Evolutionary conservation across 2,797 vertebrate species (phyloP).

Genomic region (Sternarchorhynchus goeldii): DNA sequence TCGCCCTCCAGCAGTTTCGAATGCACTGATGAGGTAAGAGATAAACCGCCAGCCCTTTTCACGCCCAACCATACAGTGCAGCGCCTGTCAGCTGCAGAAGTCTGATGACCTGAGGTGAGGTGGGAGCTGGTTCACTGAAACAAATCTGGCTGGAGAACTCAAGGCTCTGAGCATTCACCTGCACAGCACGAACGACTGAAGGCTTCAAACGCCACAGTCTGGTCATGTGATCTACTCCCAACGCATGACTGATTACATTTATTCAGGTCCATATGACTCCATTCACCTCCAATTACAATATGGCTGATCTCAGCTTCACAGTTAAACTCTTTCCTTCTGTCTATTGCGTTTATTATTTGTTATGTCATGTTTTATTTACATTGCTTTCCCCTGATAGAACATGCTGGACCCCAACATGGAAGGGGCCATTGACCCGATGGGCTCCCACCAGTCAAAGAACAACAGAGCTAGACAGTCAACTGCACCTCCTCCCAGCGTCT

Average conservation of each 20-base stretch:
- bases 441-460: conserved; percentile 65
- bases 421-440: conserved; percentile 63
- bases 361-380: not conserved
- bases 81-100: conserved; percentile 26
- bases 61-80: not conserved
- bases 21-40: conserved; percentile 68
- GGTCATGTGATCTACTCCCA: too few relatives aligned
- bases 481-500: conserved; percentile 48
- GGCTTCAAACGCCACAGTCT: too few relatives aligned
- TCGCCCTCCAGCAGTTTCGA: conserved; percentile 70
- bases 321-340: too few relatives aligned
- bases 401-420: conserved; percentile 50
- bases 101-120: conserved; percentile 35
- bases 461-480: conserved; percentile 62
- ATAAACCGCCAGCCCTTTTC: not conserved
- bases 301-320: not conserved
- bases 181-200: not conserved
- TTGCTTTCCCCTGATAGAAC: conserved; percentile 36
- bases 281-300: not conserved
- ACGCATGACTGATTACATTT: not conserved
- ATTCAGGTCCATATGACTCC: not conserved
- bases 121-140: conserved; percentile 3
- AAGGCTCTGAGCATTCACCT: not conserved
- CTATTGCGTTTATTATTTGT: too few relatives aligned
- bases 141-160: not conserved